A percentile compares a stretch with the other conserved stretches of the same genome.
phyloP scores from a whole-genome alignment of 2,797 vertebrate species.

The Poeciliopsis turneri region DNA sequence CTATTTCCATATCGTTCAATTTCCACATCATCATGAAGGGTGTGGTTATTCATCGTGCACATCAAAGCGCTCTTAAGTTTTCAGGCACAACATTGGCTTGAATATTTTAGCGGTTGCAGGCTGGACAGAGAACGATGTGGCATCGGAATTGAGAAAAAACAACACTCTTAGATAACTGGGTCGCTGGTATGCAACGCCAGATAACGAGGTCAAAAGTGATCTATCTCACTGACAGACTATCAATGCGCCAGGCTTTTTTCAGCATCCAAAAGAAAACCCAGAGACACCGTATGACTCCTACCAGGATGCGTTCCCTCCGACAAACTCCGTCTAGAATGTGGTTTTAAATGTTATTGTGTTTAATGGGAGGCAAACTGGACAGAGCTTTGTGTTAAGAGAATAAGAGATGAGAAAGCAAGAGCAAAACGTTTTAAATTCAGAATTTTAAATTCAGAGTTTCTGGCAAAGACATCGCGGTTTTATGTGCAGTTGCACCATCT shows the following conservation, averaged over 20 bases:
- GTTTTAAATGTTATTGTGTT: background rate
- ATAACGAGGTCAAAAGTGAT: slow-evolving; percentile 7
- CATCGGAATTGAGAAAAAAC: background rate
- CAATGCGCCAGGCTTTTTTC: slow-evolving; percentile 2
- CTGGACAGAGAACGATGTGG: background rate
- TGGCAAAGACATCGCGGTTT: background rate
- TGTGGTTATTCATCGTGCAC: background rate
- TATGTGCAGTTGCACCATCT: no score
- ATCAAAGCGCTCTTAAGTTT: background rate
- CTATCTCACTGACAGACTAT: background rate
- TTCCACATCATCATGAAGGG: background rate
- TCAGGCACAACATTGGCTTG: background rate
- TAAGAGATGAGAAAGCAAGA: background rate
- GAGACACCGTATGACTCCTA: background rate
- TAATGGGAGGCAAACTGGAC: background rate
- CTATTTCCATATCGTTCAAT: background rate
- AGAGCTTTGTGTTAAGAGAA: no score
- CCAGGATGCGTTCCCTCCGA: background rate
- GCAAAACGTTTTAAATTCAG: background rate
- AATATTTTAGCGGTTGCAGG: background rate
- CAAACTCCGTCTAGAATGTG: background rate
- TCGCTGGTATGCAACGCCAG: background rate
- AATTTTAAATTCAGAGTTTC: background rate
- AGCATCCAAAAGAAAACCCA: background rate
- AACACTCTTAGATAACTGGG: no score